Evolutionary conservation across 2,113 vertebrate species (phyloP).

Genomic region (Todiramphus chloris): DNA sequence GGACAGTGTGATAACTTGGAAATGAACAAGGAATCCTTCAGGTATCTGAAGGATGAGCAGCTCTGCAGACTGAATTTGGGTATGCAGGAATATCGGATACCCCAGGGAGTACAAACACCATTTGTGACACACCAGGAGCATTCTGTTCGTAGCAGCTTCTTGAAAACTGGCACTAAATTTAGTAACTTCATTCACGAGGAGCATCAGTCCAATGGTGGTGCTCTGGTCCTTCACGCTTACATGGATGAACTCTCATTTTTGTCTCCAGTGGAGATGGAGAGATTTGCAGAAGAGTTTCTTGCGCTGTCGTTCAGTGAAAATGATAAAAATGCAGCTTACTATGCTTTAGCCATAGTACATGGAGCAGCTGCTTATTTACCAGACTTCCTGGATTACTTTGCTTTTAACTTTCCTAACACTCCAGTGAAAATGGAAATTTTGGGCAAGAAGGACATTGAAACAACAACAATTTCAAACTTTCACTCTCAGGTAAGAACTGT

Average conservation of each 20-base stretch:
- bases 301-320: conserved; percentile 91
- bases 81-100: conserved; percentile 79
- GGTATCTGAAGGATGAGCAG: conserved; percentile 82
- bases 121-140: conserved; percentile 95
- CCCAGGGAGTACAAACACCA: conserved; percentile 81
- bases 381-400: conserved; percentile 98
- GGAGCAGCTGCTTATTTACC: conserved; percentile 93
- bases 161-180: conserved; percentile 88
- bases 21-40: conserved; percentile 78
- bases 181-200: conserved; percentile 94
- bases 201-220: conserved; percentile 93
- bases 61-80: conserved; percentile 75
- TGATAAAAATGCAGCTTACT: conserved; percentile 87
- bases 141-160: conserved; percentile 89
- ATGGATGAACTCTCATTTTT: conserved; percentile 95
- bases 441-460: conserved; percentile 99
- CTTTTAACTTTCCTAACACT: conserved; percentile 98
- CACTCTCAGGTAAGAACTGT: conserved; percentile 90
- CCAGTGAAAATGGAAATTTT: conserved; percentile 98
- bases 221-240: conserved; percentile 92
- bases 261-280: conserved; percentile 88
- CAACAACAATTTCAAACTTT: conserved; percentile 96
- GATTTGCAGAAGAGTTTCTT: conserved; percentile 93
- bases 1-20: conserved; percentile 76
- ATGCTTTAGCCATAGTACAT: conserved; percentile 94